These are phyloP conservation scores for Chrysochloris asiatica DNA, from an alignment of 2,113 vertebrate genomes.

Conservation along the genomic window DNA sequence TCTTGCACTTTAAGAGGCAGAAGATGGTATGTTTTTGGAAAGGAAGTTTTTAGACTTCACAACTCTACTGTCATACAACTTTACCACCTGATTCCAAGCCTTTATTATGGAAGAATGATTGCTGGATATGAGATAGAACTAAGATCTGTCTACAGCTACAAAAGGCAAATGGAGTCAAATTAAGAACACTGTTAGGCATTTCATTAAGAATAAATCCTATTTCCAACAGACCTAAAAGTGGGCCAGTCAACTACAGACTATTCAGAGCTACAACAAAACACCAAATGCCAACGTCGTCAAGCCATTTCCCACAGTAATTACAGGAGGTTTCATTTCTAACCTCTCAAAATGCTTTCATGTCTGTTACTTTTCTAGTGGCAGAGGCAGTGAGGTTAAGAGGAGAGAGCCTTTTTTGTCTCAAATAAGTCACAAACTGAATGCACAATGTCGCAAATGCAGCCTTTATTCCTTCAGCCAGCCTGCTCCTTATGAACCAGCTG, in stretches of 20 bases:
- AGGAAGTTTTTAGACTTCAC: neutral
- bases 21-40: neutral
- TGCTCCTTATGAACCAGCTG: neutral
- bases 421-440: neutral
- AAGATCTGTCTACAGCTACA: neutral
- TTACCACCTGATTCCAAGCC: neutral
- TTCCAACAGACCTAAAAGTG: neutral
- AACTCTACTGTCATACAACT: neutral
- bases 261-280: slow-evolving; percentile 17
- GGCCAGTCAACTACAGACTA: neutral
- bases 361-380: slow-evolving; percentile 9
- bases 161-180: neutral
- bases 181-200: neutral
- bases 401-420: slow-evolving; percentile 27
- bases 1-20: neutral
- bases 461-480: neutral
- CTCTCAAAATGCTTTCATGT: slow-evolving; percentile 11
- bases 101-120: neutral
- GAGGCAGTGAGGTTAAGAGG: slow-evolving; percentile 51
- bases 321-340: slow-evolving; percentile 51
- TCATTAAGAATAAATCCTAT: neutral
- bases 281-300: slow-evolving; percentile 5
- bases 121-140: neutral
- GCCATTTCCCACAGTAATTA: slow-evolving; percentile 56
- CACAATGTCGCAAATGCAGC: neutral